Evolutionary conservation across 1,140 invertebrate genomes (phyloP), one percentile per base, ranked within the genome.

Genomic region (Vollenhovia emeryi): DNA sequence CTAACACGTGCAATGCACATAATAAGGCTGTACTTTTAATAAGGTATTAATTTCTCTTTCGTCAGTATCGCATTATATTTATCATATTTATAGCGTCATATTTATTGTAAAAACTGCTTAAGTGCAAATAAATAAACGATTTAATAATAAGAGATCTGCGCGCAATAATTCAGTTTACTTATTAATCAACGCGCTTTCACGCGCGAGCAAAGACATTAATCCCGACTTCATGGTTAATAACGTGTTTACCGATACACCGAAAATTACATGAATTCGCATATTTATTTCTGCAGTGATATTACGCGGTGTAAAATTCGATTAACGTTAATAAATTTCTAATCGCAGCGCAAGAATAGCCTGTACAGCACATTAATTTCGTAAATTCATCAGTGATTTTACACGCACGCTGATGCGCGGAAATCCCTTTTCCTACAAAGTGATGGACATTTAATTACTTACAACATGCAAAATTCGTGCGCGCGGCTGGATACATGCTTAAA

Each of bases 251-350:
- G 45, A 69, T 80, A 55, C 48, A 3, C 11, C 64, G 78, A 71
- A 15, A 80, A 55, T 69, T 69, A 80, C 6, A 3, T 48, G 36
- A 11, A 52, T 68, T 52, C 9, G 76, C 2, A 33, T 27, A 52
- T 36, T n/a, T 66, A 36, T 71, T 30, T 55, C n/a, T 15, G 5
- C 11, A 36, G 21, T 71, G 15, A 55, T 33, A 80, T 40, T 36
- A 40, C 33, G 3, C 30, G 27, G 33, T 4, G n/a, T 36, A n/a
- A 52, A 24, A 18, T 36, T 79, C 21, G 48, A 36, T 36, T 18
- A 69, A 36, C 3, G 33, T 55, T 68, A 79, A 68, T 52, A 55
- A 69, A 79, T 69, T 79, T 69, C 62, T 80, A 80, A 80, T 80
- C 33, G 5, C 18, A 30, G 62, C 33, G 27, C 15, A 52, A 52